Evolutionary conservation across 2,113 vertebrate species (phyloP).

Genomic region (Sigmodon hispidus): DNA sequence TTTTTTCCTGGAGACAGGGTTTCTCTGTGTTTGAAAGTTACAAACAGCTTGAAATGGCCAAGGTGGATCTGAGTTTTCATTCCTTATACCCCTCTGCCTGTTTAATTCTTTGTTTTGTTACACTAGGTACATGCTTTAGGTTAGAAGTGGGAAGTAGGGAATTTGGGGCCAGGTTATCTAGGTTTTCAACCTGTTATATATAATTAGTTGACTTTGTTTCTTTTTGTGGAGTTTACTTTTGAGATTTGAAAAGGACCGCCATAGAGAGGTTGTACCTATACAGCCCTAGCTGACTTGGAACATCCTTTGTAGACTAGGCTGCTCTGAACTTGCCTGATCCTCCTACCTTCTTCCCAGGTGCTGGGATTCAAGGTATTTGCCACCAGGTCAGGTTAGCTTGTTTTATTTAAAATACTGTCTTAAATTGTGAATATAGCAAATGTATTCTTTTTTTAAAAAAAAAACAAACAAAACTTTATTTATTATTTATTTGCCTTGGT

Average conservation of each 20-base stretch:
- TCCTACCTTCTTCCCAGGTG: neutral
- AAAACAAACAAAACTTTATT: no score
- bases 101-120: slow-evolving; percentile 25
- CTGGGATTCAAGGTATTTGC: neutral
- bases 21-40: neutral
- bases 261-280: neutral
- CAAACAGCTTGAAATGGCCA: neutral
- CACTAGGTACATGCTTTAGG: neutral
- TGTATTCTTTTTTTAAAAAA: slow-evolving; percentile 11
- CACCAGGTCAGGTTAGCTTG: neutral
- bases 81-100: neutral
- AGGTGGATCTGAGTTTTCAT: no score
- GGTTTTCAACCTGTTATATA: slow-evolving; percentile 16
- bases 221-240: neutral
- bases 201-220: slow-evolving; percentile 26
- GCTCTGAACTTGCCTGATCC: neutral
- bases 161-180: neutral
- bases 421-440: slow-evolving; percentile 17
- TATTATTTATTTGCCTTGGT: no score
- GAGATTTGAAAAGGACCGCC: neutral
- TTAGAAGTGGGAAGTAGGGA: neutral
- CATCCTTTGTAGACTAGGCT: neutral
- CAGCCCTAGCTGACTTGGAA: neutral
- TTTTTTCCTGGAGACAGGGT: neutral
- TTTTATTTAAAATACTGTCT: slow-evolving; percentile 53